Evolutionary conservation across 2,888 invertebrate species (phyloP).

Genomic region (Cephus runcator): DNA sequence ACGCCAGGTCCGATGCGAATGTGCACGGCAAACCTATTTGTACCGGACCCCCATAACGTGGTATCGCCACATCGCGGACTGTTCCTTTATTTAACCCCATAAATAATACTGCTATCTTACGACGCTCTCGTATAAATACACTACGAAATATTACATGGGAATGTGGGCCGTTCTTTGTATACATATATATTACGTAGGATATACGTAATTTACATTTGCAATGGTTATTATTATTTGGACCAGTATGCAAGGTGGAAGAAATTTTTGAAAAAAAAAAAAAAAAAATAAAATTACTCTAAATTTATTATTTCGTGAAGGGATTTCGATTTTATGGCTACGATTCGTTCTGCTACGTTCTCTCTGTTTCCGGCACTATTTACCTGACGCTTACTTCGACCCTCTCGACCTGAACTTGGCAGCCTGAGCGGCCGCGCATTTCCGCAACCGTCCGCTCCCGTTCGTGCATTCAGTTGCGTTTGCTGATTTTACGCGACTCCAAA

Average conservation of each 20-base stretch:
- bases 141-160: slow-evolving; percentile 38
- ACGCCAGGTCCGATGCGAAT: slow-evolving; percentile 38
- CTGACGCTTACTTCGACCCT: too few relatives aligned
- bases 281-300: background rate
- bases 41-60: slow-evolving; percentile 34
- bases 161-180: slow-evolving; percentile 9
- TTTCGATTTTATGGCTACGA: too few relatives aligned
- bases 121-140: slow-evolving; percentile 36
- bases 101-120: slow-evolving; percentile 60
- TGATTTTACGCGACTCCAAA: too few relatives aligned
- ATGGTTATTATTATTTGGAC: background rate
- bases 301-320: too few relatives aligned
- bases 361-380: too few relatives aligned
- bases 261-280: background rate
- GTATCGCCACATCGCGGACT: slow-evolving; percentile 56
- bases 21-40: slow-evolving; percentile 56
- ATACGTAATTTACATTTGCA: background rate
- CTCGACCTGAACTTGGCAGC: too few relatives aligned
- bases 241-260: background rate
- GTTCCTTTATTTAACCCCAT: slow-evolving; percentile 61
- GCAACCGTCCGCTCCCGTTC: too few relatives aligned
- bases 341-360: too few relatives aligned
- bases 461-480: too few relatives aligned
- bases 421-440: too few relatives aligned
- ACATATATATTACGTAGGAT: background rate